Evolutionary conservation across 2,888 invertebrate genomes (phyloP).

Genomic region (Cheilosia grossa): DNA sequence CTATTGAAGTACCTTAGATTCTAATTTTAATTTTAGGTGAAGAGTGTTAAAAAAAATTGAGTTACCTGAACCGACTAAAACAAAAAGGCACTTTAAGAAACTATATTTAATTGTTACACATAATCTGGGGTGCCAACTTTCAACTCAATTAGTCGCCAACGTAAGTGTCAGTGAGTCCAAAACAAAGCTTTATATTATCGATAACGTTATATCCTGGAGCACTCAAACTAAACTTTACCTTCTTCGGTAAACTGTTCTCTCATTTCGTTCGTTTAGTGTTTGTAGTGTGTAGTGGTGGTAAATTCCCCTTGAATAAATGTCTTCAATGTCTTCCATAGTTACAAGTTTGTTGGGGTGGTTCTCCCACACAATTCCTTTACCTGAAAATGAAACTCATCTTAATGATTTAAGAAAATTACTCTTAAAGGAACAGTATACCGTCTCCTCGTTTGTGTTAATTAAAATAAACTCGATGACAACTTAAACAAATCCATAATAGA

Average conservation of each 20-base stretch:
- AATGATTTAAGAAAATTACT: background rate
- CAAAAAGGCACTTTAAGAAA: background rate
- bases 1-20: no score
- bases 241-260: background rate
- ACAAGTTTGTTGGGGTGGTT: conserved; percentile 2
- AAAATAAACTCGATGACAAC: conserved; percentile 33
- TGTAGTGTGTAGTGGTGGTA: background rate
- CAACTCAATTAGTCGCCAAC: conserved; percentile 27
- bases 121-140: background rate
- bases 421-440: background rate
- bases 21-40: no score
- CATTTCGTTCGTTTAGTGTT: background rate
- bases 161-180: conserved; percentile 17
- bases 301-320: conserved; percentile 31
- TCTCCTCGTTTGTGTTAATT: no score
- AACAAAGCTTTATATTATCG: conserved; percentile 33
- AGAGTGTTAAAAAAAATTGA: no score
- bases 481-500: conserved; percentile 20
- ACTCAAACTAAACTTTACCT: conserved; percentile 22
- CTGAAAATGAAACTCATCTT: background rate
- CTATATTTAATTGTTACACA: conserved; percentile 38
- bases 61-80: no score
- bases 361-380: background rate
- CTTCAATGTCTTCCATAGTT: conserved; percentile 12
- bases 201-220: conserved; percentile 30